Evolutionary conservation across 2,797 vertebrate species (phyloP), one percentile per base, ranked within the genome.

Genomic region (Apogon talboti): DNA sequence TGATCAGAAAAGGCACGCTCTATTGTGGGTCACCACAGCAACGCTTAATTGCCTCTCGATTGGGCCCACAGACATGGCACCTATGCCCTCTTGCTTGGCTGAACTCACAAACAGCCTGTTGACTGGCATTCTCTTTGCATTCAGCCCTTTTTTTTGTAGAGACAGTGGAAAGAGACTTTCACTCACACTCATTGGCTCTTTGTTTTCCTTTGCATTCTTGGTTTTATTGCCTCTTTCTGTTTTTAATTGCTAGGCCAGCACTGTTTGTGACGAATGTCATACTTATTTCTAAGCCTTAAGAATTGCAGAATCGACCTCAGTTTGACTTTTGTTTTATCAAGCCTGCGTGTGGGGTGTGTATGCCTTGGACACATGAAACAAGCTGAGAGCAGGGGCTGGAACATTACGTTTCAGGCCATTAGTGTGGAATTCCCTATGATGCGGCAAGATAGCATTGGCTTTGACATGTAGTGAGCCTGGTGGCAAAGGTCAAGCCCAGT

Each of bases 31-130:
- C 74, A 74, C 91, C 89, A 86, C 83, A 84, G 91, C 79, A 92
- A 93, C 84, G n/a, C 78, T 87, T 93, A 87, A 92, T 92, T 91
- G 78, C 74, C 85, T 83, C 82, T 88, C 7, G 44, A 89, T 82
- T 83, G 71, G 79, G 69, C 66, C 79, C 76, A 79, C 74, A 84
- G 84, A 88, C 86, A 82, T 83, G 85, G 83, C 80, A 90, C 82
- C 85, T 82, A 72, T 92, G 81, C 80, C 74, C 71, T 79, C 52
- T 56, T 64, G 49, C 50, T 76, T 66, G 48, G 46, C 70, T 66
- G 58, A 73, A 75, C 73, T 54, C 66, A 75, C 48, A 82, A 79
- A 78, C 81, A 48, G 64, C 43, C 52, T 57, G 49, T 67, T 71
- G 73, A 63, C 76, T 75, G 83, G 67, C 65, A 53, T 74, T 77